Conservation (phyloP, 2,888 invertebrate species). For the Dyspetes luteomarginatus region DNA sequence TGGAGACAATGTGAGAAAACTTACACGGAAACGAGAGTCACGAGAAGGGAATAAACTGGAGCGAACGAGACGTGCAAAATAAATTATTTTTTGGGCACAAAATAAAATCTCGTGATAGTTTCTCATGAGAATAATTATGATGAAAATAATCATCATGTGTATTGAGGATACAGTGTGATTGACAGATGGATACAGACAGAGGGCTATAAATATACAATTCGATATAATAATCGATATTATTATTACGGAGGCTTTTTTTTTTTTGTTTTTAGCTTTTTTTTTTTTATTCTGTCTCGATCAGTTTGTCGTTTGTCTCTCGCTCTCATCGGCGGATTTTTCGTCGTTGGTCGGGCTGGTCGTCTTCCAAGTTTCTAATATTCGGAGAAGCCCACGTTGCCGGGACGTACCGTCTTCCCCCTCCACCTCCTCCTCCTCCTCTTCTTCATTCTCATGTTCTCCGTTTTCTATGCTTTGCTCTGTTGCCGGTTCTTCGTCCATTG, state of each 20-base stretch:
- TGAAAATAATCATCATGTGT: conserved; percentile 49
- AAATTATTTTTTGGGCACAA: conserved; percentile 22
- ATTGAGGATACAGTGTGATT: conserved; percentile 59
- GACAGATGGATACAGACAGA: conserved; percentile 53
- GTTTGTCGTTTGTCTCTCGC: conserved; percentile 55
- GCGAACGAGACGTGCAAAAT: conserved; percentile 54
- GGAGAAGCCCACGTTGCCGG: conserved; percentile 64
- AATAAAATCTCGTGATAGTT: conserved; percentile 13
- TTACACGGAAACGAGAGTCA: conserved; percentile 61
- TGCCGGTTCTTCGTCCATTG: conserved; percentile 18
- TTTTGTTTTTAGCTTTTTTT: no score
- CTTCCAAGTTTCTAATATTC: conserved; percentile 65
- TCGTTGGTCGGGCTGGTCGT: conserved; percentile 53
- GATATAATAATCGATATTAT: conserved; percentile 28
- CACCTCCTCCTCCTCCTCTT: conserved; percentile 51
- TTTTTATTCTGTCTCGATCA: conserved; percentile 37
- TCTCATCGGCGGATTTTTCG: conserved; percentile 36
- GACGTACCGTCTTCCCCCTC: conserved; percentile 72
- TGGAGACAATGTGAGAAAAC: conserved; percentile 58
- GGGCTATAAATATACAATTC: conserved; percentile 16
- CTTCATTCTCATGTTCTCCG: conserved; percentile 66
- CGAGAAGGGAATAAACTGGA: conserved; percentile 20
- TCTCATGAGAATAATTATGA: conserved; percentile 44
- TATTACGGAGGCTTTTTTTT: background rate
- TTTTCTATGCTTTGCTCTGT: conserved; percentile 57